Conservation (phyloP, 2,888 invertebrate species). For the Stenotaenia linearis region DNA sequence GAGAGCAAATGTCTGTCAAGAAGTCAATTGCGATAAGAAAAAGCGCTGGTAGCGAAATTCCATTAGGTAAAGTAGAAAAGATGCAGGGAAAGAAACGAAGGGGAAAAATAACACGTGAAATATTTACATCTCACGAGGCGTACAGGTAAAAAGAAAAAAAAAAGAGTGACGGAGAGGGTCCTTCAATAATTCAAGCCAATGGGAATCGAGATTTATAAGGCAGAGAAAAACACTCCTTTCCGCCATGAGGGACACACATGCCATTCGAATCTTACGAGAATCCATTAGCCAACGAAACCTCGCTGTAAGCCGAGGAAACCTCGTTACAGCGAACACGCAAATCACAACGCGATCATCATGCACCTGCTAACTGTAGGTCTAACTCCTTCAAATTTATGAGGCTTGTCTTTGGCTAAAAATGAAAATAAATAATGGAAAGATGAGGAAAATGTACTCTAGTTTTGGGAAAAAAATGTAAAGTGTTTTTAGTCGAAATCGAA, state of each 20-base stretch:
- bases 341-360: background rate
- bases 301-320: background rate
- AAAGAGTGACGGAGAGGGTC: background rate
- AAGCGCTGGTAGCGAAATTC: background rate
- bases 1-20: background rate
- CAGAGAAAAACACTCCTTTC: background rate
- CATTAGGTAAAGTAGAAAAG: background rate
- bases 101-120: background rate
- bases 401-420: background rate
- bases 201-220: slow-evolving; percentile 9
- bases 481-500: too few species aligned
- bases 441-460: background rate
- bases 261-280: slow-evolving; percentile 4
- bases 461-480: background rate
- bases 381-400: background rate
- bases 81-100: background rate
- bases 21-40: background rate
- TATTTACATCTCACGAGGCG: background rate
- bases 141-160: background rate
- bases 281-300: background rate
- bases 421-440: background rate
- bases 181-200: slow-evolving; percentile 5
- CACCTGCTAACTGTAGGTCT: background rate
- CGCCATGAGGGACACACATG: background rate
- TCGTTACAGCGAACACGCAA: background rate